Base-by-base conservation (phyloP, 2,797 vertebrate genomes). In the Gastrophryne carolinensis region DNA sequence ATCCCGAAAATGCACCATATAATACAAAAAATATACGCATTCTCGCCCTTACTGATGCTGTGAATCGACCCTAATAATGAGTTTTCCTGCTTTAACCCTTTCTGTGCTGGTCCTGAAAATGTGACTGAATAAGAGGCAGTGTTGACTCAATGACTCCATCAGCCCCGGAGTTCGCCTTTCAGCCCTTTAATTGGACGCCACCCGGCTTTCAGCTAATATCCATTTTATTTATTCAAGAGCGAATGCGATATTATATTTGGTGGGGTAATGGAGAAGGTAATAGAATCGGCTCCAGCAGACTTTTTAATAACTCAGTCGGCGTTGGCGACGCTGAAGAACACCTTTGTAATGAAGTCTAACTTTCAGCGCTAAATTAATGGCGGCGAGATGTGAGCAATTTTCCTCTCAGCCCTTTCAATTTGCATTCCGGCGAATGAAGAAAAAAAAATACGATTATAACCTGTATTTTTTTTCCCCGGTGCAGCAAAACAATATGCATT, bases 401-500 rank as follows among this genome's bases (percentile, higher is more conserved):
- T 29, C 29, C 24, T 75, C 57, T 75, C 34, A 69, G 64, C 56
- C 27, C 62, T 75, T 75, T 17, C 65, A 62, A 75, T 75, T 62
- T 75, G 62, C 61, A 69, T 75, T 75, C 73, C 61, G 64, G 73
- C 69, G 56, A 68, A 44, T 30, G 32, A 56, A 75, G 39, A 75
- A 75, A 69, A 56, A 75, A 52, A 75, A 75, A 69, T 69, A 44
- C 68, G 64, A 75, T 61, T 69, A 69, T 62, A 62, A 54, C 44
- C 24, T 12, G 15, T 67, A n/a, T n/a, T 74, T 58, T 67, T 75
- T 73, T 73, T 64, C 39, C 17, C 29, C 29, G n/a, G 44, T 30
- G 7, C 30, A 50, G 73, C 54, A 75, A 23, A 75, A 75, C 58
- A 67, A 75, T 62, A 53, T 69, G 65, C 73, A 75, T 75, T 75